phyloP scores from a whole-genome alignment of 2,797 vertebrate genomes.

The Chloroceryle amazona region DNA sequence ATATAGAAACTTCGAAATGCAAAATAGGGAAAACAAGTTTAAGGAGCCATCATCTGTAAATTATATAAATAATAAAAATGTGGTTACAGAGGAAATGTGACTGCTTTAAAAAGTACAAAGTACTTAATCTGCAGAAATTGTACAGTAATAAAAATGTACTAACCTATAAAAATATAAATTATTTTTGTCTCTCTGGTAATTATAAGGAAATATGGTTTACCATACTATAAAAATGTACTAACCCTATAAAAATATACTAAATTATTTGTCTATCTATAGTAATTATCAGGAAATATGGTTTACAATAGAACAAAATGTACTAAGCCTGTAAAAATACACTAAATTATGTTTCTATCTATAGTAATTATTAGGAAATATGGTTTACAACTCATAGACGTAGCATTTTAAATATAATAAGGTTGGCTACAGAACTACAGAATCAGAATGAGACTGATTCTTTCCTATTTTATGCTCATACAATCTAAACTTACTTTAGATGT shows the following conservation, averaged over 20 bases:
- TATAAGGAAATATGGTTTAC: constrained; percentile 79
- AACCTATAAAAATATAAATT: constrained; percentile 80
- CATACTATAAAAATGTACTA: constrained; percentile 76
- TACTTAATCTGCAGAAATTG: constrained; percentile 70
- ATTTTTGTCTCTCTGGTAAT: constrained; percentile 74
- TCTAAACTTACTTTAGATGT: neutral
- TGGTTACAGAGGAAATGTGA: constrained; percentile 65
- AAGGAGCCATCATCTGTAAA: constrained; percentile 73
- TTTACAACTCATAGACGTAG: constrained; percentile 59
- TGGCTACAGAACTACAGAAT: neutral
- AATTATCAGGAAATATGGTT: constrained; percentile 77
- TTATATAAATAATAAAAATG: constrained; percentile 80
- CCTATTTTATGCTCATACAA: neutral
- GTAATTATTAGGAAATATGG: constrained; percentile 60
- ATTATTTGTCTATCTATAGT: constrained; percentile 76
- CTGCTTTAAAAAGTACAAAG: constrained; percentile 65
- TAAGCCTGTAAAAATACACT: constrained; percentile 72
- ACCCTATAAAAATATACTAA: constrained; percentile 76
- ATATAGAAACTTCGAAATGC: constrained; percentile 72
- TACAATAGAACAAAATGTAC: constrained; percentile 76
- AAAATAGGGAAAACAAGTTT: constrained; percentile 75
- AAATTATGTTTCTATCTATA: constrained; percentile 62
- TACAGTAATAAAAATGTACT: constrained; percentile 76
- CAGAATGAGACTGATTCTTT: constrained; percentile 16
- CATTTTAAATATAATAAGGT: constrained; percentile 62